Conservation (phyloP, 1,140 invertebrate genomes). For the Episyrphus balteatus region DNA sequence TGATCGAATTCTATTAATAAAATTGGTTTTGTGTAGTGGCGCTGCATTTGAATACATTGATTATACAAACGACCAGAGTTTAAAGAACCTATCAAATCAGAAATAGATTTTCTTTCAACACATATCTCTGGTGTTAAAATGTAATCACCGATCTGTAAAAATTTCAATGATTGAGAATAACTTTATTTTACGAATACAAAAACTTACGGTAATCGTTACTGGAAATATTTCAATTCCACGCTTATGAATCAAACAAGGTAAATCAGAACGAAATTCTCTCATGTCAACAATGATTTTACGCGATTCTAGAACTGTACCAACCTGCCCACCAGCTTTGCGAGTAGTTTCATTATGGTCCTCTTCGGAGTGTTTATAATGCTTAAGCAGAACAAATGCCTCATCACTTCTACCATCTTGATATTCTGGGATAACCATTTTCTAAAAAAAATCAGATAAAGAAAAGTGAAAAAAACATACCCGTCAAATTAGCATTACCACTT, state of each 20-base stretch:
- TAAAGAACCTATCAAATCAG: slow-evolving; percentile 92
- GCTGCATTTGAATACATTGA: slow-evolving; percentile 82
- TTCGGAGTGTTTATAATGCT: slow-evolving; percentile 34
- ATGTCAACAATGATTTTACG: slow-evolving; percentile 87
- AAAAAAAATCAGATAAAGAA: slow-evolving; percentile 14
- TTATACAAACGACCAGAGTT: slow-evolving; percentile 91
- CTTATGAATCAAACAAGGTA: slow-evolving; percentile 88
- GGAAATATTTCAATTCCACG: slow-evolving; percentile 90
- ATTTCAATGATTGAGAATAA: slow-evolving; percentile 1
- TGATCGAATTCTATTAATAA: slow-evolving; percentile 96
- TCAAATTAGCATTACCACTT: background rate
- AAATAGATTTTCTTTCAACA: slow-evolving; percentile 93
- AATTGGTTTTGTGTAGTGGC: slow-evolving; percentile 78
- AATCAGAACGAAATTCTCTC: slow-evolving; percentile 93
- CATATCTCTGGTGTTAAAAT: slow-evolving; percentile 93
- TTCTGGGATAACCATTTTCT: slow-evolving; percentile 85
- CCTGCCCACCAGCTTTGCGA: slow-evolving; percentile 52
- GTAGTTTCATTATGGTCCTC: slow-evolving; percentile 41
- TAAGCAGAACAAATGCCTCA: slow-evolving; percentile 47
- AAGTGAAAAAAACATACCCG: background rate
- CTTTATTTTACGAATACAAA: background rate
- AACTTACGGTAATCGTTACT: slow-evolving; percentile 66
- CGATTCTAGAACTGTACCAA: slow-evolving; percentile 17
- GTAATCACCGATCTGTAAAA: slow-evolving; percentile 85
- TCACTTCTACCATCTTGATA: slow-evolving; percentile 81